A percentile compares a stretch with the other conserved stretches of the same genome.
Evolutionary conservation across 2,888 invertebrate genomes (phyloP).

Genomic region (Theristus sp.): DNA sequence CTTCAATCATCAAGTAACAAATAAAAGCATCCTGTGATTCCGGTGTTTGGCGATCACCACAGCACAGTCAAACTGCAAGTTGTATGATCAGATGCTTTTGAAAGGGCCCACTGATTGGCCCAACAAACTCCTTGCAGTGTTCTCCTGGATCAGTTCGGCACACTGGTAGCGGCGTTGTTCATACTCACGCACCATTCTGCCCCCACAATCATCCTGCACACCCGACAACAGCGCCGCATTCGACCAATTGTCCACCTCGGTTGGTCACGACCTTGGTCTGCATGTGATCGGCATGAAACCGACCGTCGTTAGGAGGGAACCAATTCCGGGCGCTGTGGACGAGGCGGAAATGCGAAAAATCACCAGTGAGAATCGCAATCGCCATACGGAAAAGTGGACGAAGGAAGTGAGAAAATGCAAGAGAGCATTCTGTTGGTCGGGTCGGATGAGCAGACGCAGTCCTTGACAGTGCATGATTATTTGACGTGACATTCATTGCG

Average conservation of each 20-base stretch:
- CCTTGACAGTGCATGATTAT: not conserved
- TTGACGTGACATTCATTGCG: not conserved
- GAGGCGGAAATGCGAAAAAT: too few relatives aligned
- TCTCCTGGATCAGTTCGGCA: not conserved
- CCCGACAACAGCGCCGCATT: not conserved
- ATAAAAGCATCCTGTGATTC: too few relatives aligned
- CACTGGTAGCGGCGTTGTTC: not conserved
- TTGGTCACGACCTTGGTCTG: not conserved
- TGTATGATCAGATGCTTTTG: too few relatives aligned
- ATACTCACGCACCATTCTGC: not conserved
- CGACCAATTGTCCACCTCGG: not conserved
- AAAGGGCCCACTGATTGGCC: too few relatives aligned
- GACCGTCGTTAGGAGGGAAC: not conserved
- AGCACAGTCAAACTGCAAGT: too few relatives aligned
- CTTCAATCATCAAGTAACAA: too few relatives aligned
- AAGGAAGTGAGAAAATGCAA: not conserved
- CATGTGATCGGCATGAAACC: not conserved
- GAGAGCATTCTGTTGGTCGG: not conserved
- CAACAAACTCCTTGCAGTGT: too few relatives aligned
- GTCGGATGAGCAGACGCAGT: not conserved
- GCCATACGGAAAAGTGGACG: not conserved
- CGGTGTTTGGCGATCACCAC: too few relatives aligned
- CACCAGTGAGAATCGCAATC: not conserved
- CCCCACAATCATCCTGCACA: not conserved
- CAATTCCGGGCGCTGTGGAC: not conserved